Evolutionary conservation across 2,888 invertebrate genomes (phyloP).

Genomic region (Anagyrus pseudococci): DNA sequence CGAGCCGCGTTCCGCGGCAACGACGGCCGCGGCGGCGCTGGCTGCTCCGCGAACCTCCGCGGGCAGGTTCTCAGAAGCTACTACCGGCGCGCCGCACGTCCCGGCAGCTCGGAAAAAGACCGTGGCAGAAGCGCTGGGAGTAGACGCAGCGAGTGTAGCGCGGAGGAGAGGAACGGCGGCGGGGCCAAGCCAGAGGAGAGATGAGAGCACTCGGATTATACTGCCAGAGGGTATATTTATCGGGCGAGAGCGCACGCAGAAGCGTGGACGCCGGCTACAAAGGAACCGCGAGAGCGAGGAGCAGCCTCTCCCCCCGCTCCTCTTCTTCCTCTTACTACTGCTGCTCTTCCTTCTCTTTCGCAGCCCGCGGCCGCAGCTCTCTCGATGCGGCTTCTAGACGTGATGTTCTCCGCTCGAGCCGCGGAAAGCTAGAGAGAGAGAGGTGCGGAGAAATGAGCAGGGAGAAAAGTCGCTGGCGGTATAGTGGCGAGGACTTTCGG

Average conservation of each 20-base stretch:
- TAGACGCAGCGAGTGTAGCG: slow-evolving; percentile 31
- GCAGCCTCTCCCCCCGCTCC: neutral
- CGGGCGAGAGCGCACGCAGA: slow-evolving; percentile 62
- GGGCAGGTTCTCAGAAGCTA: slow-evolving; percentile 61
- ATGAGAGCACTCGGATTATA: slow-evolving; percentile 57
- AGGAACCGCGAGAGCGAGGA: slow-evolving; percentile 50
- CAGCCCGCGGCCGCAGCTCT: neutral
- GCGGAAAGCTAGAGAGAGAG: neutral
- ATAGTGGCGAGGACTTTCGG: neutral
- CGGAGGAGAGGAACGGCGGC: neutral
- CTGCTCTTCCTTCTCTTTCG: neutral
- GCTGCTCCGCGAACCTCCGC: slow-evolving; percentile 48
- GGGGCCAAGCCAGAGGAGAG: slow-evolving; percentile 9
- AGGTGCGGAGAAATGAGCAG: neutral
- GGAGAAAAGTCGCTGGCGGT: neutral
- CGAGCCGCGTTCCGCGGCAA: slow-evolving; percentile 39
- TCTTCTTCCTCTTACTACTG: neutral
- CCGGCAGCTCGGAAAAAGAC: slow-evolving; percentile 1
- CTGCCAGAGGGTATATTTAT: slow-evolving; percentile 62
- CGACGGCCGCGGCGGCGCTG: slow-evolving; percentile 33
- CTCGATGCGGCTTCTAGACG: neutral
- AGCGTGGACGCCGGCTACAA: slow-evolving; percentile 60
- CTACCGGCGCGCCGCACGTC: slow-evolving; percentile 59
- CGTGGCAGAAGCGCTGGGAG: slow-evolving; percentile 10
- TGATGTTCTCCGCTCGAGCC: neutral